phyloP scores from a whole-genome alignment of 2,797 vertebrate species.

The Serranus cabrilla region DNA sequence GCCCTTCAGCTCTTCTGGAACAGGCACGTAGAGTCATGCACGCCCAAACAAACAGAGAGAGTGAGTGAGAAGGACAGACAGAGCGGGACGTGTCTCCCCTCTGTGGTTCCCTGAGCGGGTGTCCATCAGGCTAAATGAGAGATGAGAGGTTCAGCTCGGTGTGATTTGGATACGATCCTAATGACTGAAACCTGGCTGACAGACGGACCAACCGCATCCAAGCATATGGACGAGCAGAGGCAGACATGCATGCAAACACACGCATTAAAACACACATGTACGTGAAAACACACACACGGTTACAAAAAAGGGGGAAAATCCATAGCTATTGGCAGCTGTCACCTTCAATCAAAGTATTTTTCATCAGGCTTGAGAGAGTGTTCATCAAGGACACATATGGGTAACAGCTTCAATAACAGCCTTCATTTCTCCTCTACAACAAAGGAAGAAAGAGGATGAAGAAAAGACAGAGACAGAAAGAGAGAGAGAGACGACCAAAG shows the following conservation, averaged over 20 bases:
- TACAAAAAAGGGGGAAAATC: conserved; percentile 38
- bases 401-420: conserved; percentile 42
- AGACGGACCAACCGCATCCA: conserved; percentile 47
- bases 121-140: conserved; percentile 81
- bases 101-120: conserved; percentile 58
- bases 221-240: conserved; percentile 41
- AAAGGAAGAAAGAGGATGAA: conserved; percentile 28
- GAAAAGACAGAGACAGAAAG: not conserved
- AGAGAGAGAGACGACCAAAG: conserved; percentile 27
- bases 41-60: conserved; percentile 55
- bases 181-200: conserved; percentile 66
- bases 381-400: conserved; percentile 50
- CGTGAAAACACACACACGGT: not conserved
- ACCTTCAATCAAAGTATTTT: conserved; percentile 53
- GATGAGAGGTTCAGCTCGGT: conserved; percentile 72
- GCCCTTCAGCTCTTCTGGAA: conserved; percentile 67
- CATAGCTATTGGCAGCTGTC: conserved; percentile 65
- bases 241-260: conserved; percentile 27
- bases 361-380: conserved; percentile 33
- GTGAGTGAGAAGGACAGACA: conserved; percentile 64
- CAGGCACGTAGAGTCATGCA: conserved; percentile 64
- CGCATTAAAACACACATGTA: not conserved
- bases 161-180: conserved; percentile 73
- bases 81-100: conserved; percentile 59
- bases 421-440: conserved; percentile 46